A percentile compares a stretch with the other conserved stretches of the same genome.
Conservation (phyloP, 2,113 vertebrate species). For the Phyllopteryx taeniolatus region DNA sequence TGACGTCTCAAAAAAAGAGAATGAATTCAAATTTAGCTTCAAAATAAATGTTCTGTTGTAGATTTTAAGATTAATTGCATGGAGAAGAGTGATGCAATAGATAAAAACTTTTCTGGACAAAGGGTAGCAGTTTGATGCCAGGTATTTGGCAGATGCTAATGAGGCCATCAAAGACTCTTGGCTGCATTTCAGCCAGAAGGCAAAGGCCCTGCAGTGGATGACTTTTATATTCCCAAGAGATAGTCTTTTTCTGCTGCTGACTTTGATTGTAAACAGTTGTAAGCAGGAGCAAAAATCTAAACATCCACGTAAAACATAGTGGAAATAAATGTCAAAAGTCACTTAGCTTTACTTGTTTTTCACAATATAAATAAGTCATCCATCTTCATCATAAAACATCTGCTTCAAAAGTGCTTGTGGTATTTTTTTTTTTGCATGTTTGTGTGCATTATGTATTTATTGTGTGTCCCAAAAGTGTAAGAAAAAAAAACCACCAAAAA, state of each 20-base stretch:
- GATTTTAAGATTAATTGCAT: background rate
- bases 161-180: conserved; percentile 37
- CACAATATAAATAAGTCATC: conserved; percentile 44
- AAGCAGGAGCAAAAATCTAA: conserved; percentile 20
- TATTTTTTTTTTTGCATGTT: conserved; percentile 12
- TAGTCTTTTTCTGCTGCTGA: conserved; percentile 53
- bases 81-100: background rate
- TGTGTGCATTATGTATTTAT: background rate
- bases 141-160: conserved; percentile 38
- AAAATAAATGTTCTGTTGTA: background rate
- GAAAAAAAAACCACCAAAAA: background rate
- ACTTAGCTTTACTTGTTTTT: conserved; percentile 30
- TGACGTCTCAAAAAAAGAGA: background rate
- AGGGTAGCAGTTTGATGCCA: conserved; percentile 20
- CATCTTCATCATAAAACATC: conserved; percentile 21
- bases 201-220: conserved; percentile 57
- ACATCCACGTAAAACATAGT: conserved; percentile 23
- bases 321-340: conserved; percentile 30
- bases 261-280: conserved; percentile 38
- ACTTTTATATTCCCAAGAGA: conserved; percentile 51
- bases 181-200: conserved; percentile 46
- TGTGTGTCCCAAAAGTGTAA: background rate
- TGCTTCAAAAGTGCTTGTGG: conserved; percentile 18
- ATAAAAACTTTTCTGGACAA: background rate
- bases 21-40: background rate